A percentile compares a stretch with the other conserved stretches of the same genome.
phyloP scores from a whole-genome alignment of 2,888 invertebrate genomes.

The Neoaliturus tenellus region DNA sequence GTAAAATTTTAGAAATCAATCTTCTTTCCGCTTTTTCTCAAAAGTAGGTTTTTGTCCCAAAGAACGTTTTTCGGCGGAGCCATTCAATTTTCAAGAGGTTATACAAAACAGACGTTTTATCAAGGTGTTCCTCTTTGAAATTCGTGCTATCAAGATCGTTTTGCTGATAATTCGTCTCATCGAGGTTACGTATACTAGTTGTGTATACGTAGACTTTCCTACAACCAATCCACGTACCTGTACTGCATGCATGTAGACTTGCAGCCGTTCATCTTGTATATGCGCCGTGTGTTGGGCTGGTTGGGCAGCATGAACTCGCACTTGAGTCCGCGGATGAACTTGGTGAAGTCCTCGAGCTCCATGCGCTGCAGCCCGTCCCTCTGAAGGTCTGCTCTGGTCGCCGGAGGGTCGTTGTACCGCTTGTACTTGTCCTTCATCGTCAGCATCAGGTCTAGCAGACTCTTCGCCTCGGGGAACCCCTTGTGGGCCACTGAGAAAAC shows the following conservation, averaged over 20 bases:
- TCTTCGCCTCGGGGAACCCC: constrained; percentile 79
- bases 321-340: constrained; percentile 74
- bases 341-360: constrained; percentile 65
- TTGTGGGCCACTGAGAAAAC: constrained; percentile 86
- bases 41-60: too few relatives aligned
- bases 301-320: constrained; percentile 74
- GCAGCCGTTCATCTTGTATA: constrained; percentile 73
- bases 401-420: not conserved
- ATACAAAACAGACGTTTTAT: too few relatives aligned
- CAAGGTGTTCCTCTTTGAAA: too few relatives aligned
- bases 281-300: constrained; percentile 71
- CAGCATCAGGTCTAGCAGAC: constrained; percentile 29
- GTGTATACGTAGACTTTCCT: too few relatives aligned
- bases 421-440: not conserved
- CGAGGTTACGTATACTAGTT: too few relatives aligned
- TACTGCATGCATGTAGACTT: constrained; percentile 60
- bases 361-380: not conserved
- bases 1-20: too few relatives aligned
- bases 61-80: too few relatives aligned
- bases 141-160: too few relatives aligned
- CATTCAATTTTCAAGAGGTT: too few relatives aligned
- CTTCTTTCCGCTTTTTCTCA: too few relatives aligned
- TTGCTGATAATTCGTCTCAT: too few relatives aligned
- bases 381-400: not conserved
- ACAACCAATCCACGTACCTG: too few relatives aligned